Percentiles rank a stretch among this genome's conserved stretches.
These are phyloP conservation scores for Meghimatium bilineatum DNA, from an alignment of 2,888 invertebrate species.

Conservation along the genomic window DNA sequence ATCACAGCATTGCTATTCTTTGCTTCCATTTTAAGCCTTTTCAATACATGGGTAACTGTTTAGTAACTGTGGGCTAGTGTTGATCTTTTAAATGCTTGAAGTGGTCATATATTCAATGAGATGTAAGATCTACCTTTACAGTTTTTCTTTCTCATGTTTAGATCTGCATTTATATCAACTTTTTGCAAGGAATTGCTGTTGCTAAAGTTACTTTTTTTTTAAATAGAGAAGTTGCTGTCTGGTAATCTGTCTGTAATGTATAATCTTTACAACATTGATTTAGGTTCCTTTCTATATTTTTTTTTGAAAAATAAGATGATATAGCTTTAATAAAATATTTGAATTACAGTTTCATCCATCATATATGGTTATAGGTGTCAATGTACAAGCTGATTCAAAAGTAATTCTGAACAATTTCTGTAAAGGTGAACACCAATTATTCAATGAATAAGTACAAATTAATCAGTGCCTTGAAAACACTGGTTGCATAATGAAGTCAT, in stretches of 20 bases:
- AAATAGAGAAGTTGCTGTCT: neutral
- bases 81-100: no score
- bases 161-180: neutral
- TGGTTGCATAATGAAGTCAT: conserved; percentile 8
- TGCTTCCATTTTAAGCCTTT: no score
- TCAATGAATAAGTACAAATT: neutral
- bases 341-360: neutral
- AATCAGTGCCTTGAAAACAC: neutral
- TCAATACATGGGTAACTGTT: no score
- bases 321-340: neutral
- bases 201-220: neutral
- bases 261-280: neutral
- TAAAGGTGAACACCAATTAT: neutral
- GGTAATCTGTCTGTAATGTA: neutral
- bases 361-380: neutral
- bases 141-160: neutral
- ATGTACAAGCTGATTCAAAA: neutral
- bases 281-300: neutral
- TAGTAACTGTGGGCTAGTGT: no score
- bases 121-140: neutral
- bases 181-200: neutral
- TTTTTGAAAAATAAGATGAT: neutral
- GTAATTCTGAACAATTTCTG: neutral
- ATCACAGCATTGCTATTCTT: no score
- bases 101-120: neutral